Evolutionary conservation across 2,888 invertebrate genomes (phyloP).

Genomic region (Hyposoter didymator): DNA sequence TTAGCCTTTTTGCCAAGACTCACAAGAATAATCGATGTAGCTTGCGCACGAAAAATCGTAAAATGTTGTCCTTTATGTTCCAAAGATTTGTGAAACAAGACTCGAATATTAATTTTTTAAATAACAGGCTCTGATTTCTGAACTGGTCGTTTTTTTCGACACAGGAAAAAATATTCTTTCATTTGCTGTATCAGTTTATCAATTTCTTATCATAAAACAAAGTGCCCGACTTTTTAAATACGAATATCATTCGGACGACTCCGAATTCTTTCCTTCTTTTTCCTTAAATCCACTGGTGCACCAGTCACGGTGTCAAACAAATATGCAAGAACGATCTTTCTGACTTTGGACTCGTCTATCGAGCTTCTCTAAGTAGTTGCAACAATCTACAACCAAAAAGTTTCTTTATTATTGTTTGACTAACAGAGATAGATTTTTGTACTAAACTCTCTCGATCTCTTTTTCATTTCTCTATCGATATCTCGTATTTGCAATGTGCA

Average conservation of each 20-base stretch:
- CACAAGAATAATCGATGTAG: not conserved
- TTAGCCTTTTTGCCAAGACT: not conserved
- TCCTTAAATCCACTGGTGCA: not conserved
- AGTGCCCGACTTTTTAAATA: not conserved
- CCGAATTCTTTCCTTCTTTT: too few species aligned
- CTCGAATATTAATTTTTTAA: not conserved
- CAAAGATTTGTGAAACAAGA: not conserved
- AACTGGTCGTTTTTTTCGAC: not conserved
- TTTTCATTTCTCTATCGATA: not conserved
- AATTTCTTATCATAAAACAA: not conserved
- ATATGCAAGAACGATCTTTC: constrained; percentile 26
- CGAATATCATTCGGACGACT: not conserved
- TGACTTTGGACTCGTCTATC: constrained; percentile 9
- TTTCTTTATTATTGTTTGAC: constrained; percentile 7
- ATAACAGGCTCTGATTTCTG: not conserved
- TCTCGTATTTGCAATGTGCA: constrained; percentile 22
- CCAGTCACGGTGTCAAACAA: not conserved
- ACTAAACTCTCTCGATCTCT: constrained; percentile 26
- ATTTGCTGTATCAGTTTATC: not conserved
- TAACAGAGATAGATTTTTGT: constrained; percentile 52
- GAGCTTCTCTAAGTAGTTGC: constrained; percentile 1
- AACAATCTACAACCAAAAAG: constrained; percentile 32
- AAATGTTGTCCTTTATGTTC: not conserved
- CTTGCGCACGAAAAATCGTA: not conserved
- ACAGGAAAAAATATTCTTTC: not conserved